Conservation (phyloP, 2,888 invertebrate genomes). For the Sepioteuthis lessoniana region DNA sequence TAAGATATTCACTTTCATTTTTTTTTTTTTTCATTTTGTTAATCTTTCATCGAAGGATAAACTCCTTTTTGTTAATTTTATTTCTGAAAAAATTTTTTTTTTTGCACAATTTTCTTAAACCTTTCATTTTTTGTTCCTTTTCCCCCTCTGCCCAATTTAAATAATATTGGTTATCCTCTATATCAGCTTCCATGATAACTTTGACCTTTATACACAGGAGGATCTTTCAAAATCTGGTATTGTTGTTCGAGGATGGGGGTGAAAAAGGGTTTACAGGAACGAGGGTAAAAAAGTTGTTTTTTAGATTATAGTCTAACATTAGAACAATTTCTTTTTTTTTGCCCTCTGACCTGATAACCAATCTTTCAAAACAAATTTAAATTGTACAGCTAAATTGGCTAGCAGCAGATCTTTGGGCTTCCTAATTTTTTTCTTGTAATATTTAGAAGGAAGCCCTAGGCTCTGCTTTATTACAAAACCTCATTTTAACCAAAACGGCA, state of each 20-base stretch:
- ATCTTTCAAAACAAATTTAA: constrained; percentile 6
- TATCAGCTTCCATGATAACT: background rate
- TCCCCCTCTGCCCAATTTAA: background rate
- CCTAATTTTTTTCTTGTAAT: background rate
- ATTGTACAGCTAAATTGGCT: constrained; percentile 10
- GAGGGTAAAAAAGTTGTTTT: background rate
- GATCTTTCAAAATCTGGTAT: background rate
- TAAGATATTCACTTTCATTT: background rate
- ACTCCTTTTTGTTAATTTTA: background rate
- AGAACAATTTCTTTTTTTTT: background rate
- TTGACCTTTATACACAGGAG: background rate
- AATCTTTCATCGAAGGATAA: background rate
- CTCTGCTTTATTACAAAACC: background rate
- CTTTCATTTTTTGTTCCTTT: background rate
- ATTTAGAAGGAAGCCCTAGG: background rate
- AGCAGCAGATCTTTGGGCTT: background rate
- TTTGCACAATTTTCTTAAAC: background rate
- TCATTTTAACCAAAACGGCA: background rate
- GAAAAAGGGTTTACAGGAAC: background rate
- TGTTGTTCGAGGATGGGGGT: background rate
- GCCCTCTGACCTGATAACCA: background rate
- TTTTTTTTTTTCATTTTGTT: background rate
- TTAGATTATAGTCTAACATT: background rate
- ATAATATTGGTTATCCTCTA: background rate
- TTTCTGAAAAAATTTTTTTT: background rate